A percentile compares a stretch with the other conserved stretches of the same genome.
Conservation (phyloP, 2,888 invertebrate genomes). For the Neria commutata region DNA sequence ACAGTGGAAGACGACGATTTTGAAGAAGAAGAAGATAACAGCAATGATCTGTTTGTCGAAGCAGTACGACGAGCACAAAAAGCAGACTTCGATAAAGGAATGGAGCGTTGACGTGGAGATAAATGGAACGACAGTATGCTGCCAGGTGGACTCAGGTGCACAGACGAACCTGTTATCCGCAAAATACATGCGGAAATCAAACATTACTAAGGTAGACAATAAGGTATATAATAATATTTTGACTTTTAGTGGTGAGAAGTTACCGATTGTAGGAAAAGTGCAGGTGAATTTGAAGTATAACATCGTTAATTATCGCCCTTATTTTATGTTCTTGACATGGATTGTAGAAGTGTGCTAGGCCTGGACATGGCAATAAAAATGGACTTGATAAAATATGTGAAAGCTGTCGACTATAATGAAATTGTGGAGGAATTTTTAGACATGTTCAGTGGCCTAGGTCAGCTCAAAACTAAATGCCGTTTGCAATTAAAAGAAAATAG, state of each 20-base stretch:
- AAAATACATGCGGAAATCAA: too few species aligned
- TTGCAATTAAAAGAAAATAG: constrained; percentile 18
- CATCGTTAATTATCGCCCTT: constrained; percentile 7
- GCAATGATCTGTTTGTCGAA: not conserved
- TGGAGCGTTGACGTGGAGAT: constrained; percentile 21
- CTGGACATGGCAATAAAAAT: constrained; percentile 9
- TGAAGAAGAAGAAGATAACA: constrained; percentile 6
- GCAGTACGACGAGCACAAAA: not conserved
- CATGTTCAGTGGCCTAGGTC: constrained; percentile 24
- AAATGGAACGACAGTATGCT: constrained; percentile 2
- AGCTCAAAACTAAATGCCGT: constrained; percentile 20
- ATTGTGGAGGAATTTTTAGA: constrained; percentile 21
- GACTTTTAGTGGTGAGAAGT: constrained; percentile 26
- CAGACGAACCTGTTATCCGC: constrained; percentile 27
- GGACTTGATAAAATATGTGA: constrained; percentile 14
- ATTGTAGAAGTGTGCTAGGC: not conserved
- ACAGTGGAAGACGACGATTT: constrained; percentile 9
- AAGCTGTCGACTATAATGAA: constrained; percentile 11
- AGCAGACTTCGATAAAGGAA: constrained; percentile 1
- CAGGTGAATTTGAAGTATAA: constrained; percentile 12
- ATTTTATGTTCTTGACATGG: constrained; percentile 15
- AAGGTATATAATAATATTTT: too few species aligned
- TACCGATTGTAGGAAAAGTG: constrained; percentile 13
- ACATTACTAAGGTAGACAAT: too few species aligned
- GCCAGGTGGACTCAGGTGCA: constrained; percentile 25